phyloP scores from a whole-genome alignment of 2,888 invertebrate genomes.

The Catocala fraxini region DNA sequence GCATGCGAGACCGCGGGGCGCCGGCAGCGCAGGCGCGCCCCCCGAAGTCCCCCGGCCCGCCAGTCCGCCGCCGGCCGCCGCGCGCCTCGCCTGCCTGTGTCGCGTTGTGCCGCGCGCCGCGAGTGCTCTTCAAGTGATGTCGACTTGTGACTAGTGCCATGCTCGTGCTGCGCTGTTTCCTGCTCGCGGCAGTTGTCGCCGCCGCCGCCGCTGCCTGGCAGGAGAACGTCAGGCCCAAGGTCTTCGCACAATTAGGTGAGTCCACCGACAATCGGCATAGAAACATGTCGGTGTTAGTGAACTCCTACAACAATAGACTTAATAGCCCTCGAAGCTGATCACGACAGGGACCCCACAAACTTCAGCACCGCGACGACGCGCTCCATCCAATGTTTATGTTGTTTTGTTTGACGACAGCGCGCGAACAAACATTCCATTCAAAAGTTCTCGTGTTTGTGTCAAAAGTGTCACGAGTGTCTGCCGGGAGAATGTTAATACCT shows the following conservation, averaged over 20 bases:
- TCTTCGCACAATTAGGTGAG: conserved; percentile 97
- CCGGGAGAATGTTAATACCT: conserved; percentile 46
- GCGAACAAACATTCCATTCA: conserved; percentile 75
- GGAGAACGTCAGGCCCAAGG: conserved; percentile 97
- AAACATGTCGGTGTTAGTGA: conserved; percentile 69
- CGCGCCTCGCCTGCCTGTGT: conserved; percentile 75
- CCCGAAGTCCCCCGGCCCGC: conserved; percentile 77
- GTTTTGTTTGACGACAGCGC: conserved; percentile 80
- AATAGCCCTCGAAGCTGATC: conserved; percentile 65
- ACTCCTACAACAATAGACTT: conserved; percentile 73
- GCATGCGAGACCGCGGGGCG: conserved; percentile 87
- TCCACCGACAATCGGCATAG: conserved; percentile 66
- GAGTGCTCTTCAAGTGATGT: conserved; percentile 83
- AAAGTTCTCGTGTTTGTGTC: conserved; percentile 76
- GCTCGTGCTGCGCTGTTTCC: conserved; percentile 83
- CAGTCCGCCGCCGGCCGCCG: conserved; percentile 87
- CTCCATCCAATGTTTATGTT: conserved; percentile 76
- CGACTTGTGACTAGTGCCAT: conserved; percentile 86
- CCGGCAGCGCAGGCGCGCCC: conserved; percentile 79
- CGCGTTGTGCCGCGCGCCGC: conserved; percentile 65
- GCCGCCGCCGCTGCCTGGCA: conserved; percentile 92
- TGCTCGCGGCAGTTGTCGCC: conserved; percentile 86
- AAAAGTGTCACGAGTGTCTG: conserved; percentile 62
- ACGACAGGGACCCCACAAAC: conserved; percentile 60
- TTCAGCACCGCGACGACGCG: conserved; percentile 55